Conservation (phyloP, 2,113 vertebrate species). For the Channa argus region DNA sequence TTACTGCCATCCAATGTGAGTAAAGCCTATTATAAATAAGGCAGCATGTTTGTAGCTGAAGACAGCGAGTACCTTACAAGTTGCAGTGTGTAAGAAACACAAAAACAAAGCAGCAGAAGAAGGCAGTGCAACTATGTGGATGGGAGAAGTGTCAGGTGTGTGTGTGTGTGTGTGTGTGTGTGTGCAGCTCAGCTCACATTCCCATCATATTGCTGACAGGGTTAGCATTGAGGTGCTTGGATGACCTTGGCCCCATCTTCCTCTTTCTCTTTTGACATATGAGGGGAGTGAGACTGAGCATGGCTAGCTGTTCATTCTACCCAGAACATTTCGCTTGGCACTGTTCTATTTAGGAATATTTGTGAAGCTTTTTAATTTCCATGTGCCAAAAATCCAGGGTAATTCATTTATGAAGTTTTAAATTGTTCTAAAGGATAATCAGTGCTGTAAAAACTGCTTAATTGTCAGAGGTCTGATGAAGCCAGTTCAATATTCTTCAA, state of each 20-base stretch:
- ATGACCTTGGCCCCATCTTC: slow-evolving; percentile 38
- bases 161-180: slow-evolving; percentile 8
- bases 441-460: too few species aligned
- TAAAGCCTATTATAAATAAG: too few species aligned
- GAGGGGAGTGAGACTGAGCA: slow-evolving; percentile 44
- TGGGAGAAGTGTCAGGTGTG: slow-evolving; percentile 44
- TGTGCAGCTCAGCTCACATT: slow-evolving; percentile 18
- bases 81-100: neutral
- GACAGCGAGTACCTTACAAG: too few species aligned
- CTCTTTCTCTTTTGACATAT: slow-evolving; percentile 26
- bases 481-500: too few species aligned
- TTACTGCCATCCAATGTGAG: too few species aligned
- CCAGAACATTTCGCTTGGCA: neutral
- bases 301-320: slow-evolving; percentile 2
- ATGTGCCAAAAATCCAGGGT: too few species aligned
- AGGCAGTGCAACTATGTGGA: slow-evolving; percentile 11
- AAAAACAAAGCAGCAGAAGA: slow-evolving; percentile 4
- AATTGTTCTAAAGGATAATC: too few species aligned
- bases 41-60: too few species aligned
- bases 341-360: slow-evolving; percentile 3
- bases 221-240: slow-evolving; percentile 1
- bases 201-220: slow-evolving; percentile 30
- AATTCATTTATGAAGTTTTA: too few species aligned
- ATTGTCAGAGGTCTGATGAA: too few species aligned
- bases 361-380: neutral